phyloP scores from a whole-genome alignment of 2,113 vertebrate species.

The Xenopus tropicalis region DNA sequence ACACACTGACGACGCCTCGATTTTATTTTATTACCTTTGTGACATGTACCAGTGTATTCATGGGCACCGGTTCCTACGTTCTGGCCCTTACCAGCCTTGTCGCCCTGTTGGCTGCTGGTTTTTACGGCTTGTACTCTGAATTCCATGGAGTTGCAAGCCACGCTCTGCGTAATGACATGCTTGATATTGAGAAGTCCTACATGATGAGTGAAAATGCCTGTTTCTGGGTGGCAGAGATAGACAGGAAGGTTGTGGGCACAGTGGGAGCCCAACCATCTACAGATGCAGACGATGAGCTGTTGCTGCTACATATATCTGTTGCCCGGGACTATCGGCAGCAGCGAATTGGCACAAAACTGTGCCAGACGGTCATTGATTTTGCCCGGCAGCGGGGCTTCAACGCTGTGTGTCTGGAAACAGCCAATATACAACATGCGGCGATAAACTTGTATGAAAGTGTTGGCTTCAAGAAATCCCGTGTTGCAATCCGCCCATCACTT shows the following conservation, averaged over 20 bases:
- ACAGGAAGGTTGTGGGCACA: conserved; percentile 47
- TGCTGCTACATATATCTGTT: conserved; percentile 39
- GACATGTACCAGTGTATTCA: neutral
- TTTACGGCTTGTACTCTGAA: neutral
- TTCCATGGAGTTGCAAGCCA: accelerated
- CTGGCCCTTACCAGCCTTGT: neutral
- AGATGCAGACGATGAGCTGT: neutral
- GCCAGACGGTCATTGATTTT: conserved; percentile 48
- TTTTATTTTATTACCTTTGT: neutral
- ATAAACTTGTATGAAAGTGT: conserved; percentile 25
- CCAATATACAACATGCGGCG: neutral
- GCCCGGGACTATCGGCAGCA: neutral
- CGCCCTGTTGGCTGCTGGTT: neutral
- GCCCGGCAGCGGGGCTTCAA: conserved; percentile 26
- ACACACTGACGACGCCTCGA: conserved; percentile 13
- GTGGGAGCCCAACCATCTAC: neutral
- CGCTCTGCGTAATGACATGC: conserved; percentile 18
- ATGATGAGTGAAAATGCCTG: conserved; percentile 28
- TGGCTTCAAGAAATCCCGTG: conserved; percentile 36
- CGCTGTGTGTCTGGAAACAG: conserved; percentile 11
- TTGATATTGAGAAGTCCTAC: conserved; percentile 48
- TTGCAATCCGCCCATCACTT: neutral
- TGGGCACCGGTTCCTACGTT: conserved; percentile 31
- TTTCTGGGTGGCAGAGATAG: conserved; percentile 54
- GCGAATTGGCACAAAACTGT: conserved; percentile 43